Base-by-base conservation (phyloP, 1,140 invertebrate genomes). In the Babylonia areolata region DNA sequence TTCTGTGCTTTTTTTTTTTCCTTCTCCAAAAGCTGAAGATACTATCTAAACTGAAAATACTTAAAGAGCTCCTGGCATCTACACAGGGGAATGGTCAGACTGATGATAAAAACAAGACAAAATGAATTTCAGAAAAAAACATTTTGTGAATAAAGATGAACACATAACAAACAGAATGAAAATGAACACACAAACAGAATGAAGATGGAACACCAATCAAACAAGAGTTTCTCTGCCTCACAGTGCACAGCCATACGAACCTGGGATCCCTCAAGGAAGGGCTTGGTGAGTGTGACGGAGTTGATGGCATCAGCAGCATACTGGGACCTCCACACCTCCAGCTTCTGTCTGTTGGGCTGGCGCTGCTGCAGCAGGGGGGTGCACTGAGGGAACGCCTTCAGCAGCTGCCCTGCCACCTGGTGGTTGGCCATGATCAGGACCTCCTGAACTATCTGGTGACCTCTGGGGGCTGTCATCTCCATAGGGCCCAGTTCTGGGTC, bases 351-450 rank as follows among this genome's bases (percentile, higher is more conserved):
- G 46, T 87, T 87, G 5, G 92, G 92, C 15, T 82, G 28, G 2
- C 80, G 58, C 84, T 94, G 93, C 42, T 88, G 81, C 33, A 90
- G 85, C n/a, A 93, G 81, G 3, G 92, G 93, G 23, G 88, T 91
- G 15, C 79, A 79, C 28, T 90, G 83, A 23, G 90, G 90, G 77
- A 90, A 91, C 17, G 73, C 85, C 23, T 85, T 81, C 6, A 90
- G 54, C 28, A 94, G 86, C n/a, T 91, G 86, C 37, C 86, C 86
- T 31, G 90, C 93, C 15, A 94, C 88, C 37, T 92, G 85, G 64
- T 86, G 81, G 86, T 94, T 92, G 46, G 91, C 89, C 81, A 89
- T 89, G 73, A 94, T 88, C 83, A 91, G 87, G 42, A 94, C 46
- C 83, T 91, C 91, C 86, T 91, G 86, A 51, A 91, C 75, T 83